Percentiles rank a stretch among this genome's conserved stretches.
Conservation (phyloP, 2,113 vertebrate species). For the Tamias sibiricus region DNA sequence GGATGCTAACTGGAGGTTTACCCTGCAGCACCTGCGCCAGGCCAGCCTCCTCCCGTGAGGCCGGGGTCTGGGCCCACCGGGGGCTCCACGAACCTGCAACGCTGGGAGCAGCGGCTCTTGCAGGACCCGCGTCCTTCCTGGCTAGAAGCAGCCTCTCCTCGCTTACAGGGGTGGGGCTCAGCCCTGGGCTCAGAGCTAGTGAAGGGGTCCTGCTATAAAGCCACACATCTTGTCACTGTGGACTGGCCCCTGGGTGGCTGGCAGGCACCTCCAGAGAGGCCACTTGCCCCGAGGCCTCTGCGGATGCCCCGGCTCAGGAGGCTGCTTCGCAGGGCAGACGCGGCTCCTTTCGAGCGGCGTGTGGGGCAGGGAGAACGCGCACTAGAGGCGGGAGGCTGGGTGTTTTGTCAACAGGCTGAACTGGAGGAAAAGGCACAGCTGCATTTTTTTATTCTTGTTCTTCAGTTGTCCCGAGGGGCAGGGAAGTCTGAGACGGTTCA, state of each 20-base stretch:
- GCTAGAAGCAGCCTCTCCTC: background rate
- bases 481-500: background rate
- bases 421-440: fast-evolving
- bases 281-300: background rate
- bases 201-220: background rate
- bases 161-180: background rate
- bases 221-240: fast-evolving
- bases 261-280: fast-evolving
- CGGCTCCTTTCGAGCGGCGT: fast-evolving
- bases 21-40: fast-evolving
- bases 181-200: background rate
- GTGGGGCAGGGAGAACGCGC: fast-evolving
- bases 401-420: background rate
- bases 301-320: background rate
- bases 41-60: fast-evolving
- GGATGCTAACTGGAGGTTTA: fast-evolving
- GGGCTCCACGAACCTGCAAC: background rate
- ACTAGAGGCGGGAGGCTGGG: fast-evolving
- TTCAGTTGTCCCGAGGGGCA: background rate
- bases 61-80: background rate
- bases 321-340: background rate
- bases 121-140: too few relatives aligned
- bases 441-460: fast-evolving
- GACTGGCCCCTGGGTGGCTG: fast-evolving
- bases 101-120: fast-evolving